phyloP scores from a whole-genome alignment of 2,113 vertebrate genomes.

The Podocnemis expansa region DNA sequence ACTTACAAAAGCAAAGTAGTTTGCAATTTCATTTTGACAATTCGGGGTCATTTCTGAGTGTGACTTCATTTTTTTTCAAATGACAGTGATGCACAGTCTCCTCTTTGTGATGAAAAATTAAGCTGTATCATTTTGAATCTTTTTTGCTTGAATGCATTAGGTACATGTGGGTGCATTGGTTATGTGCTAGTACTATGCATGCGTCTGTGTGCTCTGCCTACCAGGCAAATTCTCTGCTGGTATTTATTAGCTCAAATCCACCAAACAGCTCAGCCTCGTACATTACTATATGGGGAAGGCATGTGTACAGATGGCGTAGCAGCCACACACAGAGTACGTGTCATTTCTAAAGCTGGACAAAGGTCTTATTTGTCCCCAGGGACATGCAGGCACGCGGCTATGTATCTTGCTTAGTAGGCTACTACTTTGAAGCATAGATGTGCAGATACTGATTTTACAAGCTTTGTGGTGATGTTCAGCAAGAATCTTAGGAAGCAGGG shows the following conservation, averaged over 20 bases:
- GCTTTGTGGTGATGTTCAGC: not conserved
- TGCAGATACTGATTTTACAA: not conserved
- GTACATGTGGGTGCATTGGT: rapidly evolving
- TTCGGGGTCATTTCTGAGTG: not conserved
- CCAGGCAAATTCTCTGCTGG: not conserved
- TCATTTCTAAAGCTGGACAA: not conserved
- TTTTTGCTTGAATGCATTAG: not conserved
- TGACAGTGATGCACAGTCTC: not conserved
- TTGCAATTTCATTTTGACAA: not conserved
- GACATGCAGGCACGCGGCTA: not conserved
- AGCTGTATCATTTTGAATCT: not conserved
- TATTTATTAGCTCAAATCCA: rapidly evolving
- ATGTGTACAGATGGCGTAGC: not conserved
- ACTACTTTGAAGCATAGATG: not conserved
- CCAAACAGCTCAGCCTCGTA: not conserved
- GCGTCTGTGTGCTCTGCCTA: not conserved
- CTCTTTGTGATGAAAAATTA: slow-evolving; percentile 19
- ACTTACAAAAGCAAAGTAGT: not conserved
- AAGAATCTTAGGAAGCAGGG: not conserved
- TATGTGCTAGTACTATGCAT: not conserved
- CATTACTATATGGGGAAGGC: rapidly evolving
- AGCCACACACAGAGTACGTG: not conserved
- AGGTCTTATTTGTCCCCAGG: not conserved
- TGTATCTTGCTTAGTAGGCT: rapidly evolving
- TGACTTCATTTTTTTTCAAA: not conserved